phyloP scores from a whole-genome alignment of 2,113 vertebrate species.

The Cettia cetti region DNA sequence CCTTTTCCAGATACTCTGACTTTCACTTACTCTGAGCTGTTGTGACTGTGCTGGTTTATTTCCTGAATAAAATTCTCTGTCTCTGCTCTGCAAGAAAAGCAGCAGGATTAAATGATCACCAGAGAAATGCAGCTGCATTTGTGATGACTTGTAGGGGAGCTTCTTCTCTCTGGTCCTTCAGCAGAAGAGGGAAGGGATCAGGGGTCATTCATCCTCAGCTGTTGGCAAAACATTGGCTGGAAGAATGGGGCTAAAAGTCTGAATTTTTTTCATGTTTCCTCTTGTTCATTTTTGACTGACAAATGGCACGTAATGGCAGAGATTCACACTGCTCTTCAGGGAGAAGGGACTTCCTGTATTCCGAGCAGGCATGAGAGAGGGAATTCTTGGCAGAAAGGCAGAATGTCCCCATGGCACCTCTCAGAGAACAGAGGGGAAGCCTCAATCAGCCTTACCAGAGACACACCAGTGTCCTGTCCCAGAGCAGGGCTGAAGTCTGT shows the following conservation, averaged over 20 bases:
- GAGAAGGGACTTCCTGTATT: not conserved
- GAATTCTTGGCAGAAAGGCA: not conserved
- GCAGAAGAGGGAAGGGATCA: not conserved
- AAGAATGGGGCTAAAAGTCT: not conserved
- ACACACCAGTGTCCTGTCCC: not conserved
- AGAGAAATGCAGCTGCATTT: not conserved
- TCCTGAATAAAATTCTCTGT: not conserved
- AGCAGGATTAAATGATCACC: not conserved
- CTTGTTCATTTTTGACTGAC: not conserved
- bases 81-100: not conserved
- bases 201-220: not conserved
- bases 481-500: not conserved
- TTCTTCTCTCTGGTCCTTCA: not conserved
- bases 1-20: not conserved
- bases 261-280: not conserved
- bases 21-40: not conserved
- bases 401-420: not conserved
- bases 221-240: not conserved
- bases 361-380: not conserved
- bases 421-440: not conserved
- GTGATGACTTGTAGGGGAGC: not conserved
- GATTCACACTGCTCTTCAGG: not conserved
- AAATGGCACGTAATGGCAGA: fast-evolving
- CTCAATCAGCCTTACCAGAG: not conserved
- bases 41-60: not conserved